Evolutionary conservation across 2,888 invertebrate species (phyloP), one percentile per base, ranked within the genome.

Genomic region (Macroteleia sp.): DNA sequence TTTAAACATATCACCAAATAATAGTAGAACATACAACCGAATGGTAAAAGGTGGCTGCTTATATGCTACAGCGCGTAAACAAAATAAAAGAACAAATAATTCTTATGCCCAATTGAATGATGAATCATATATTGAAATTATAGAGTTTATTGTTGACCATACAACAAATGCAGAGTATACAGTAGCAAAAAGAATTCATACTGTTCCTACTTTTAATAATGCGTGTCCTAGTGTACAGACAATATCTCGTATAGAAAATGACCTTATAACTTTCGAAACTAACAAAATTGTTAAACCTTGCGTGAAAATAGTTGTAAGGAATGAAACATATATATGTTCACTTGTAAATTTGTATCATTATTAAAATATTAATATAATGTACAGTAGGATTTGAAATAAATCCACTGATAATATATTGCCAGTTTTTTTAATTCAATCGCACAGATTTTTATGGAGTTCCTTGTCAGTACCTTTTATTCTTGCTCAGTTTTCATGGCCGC

Each of bases 31-130:
- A 3, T 48, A 48, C 17, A 48, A 20, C 25, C 32, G 52, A 25
- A 54, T 70, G 12, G 34, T 69, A 6, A 54, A 52, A 42, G 19
- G 59, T 12, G 42, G 62, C 9, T 75, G 75, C 30, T 34, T 75
- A 8, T 69, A 50, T 32, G 34, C 61, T 1, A 30, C 62, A 5
- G 20, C 12, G 8, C 2, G 14, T 14, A 67, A 61, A 28, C 5
- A 50, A 9, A 57, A 50, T 19, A 39, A 36, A 42, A 34, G 57
- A 28, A 52, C 74, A 5, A 46, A 74, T 36, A 66, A 74, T 52
- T 59, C 59, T 2, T 62, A 50, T 42, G 56, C 69, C 2, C 50
- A 62, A 20, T 28, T 74, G 12, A 12, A 34, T 32, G 34, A 52
- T 14, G 12, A 34, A 14, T 19, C 32, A 6, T 59, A 59, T 25